Base-by-base conservation (phyloP, 2,888 invertebrate genomes). In the Oxystoma pomonae region DNA sequence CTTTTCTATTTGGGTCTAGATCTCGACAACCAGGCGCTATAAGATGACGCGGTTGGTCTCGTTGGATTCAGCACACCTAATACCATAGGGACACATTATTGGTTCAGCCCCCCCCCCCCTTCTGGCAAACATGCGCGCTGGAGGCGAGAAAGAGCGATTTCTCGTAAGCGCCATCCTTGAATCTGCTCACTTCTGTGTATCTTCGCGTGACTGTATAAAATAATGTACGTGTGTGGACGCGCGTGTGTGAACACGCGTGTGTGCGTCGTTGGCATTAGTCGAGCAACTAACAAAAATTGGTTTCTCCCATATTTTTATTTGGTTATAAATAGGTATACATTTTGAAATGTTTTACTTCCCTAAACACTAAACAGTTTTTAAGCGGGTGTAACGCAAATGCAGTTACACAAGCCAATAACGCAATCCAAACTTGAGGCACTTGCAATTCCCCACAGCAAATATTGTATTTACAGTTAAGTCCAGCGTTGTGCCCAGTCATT, bases 351-450 rank as follows among this genome's bases (percentile, higher is more conserved):
- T n/a, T n/a, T n/a, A 35, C 35, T 35, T 35, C 12, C 12, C 3
- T 35, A 35, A 35, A 12, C 35, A 12, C 3, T 7, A 35, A 35
- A 35, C 3, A 35, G 3, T 35, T 3, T 35, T 35, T 3, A 35
- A n/a, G n/a, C n/a, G n/a, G n/a, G n/a, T n/a, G n/a, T 12, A 35
- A 35, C 35, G 35, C 12, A 35, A 18, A 3, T 53, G 55, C 55
- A 53, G 55, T 53, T 53, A 3, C 55, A 53, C 55, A 53, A 53
- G 55, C 55, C 35, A 35, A 35, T 35, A 35, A 12, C 35, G 35
- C 35, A 35, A 35, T 35, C 35, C 35, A 35, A 7, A n/a, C 55
- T 53, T 53, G 55, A 3, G 16, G 55, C 55, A 53, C 55, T 53
- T 53, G 55, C 16, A 53, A 53, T 53, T 53, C 55, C 35, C 55